Percentiles rank a stretch among this genome's conserved stretches.
Conservation (phyloP, 2,888 invertebrate species). For the Chelonus formosanus region DNA sequence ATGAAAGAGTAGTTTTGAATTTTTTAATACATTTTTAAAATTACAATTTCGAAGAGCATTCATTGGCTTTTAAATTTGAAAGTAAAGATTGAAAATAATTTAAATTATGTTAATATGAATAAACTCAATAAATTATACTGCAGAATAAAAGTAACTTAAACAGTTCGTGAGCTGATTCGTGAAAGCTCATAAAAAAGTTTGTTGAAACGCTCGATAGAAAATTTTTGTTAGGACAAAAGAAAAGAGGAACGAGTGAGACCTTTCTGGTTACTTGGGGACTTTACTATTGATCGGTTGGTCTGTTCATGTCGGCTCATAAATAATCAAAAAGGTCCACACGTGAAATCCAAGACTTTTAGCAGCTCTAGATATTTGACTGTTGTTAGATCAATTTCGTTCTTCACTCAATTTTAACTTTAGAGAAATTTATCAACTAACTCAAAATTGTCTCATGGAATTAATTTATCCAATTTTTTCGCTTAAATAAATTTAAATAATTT, state of each 20-base stretch:
- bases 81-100: no score
- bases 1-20: no score
- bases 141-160: not conserved
- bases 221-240: constrained; percentile 14
- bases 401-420: not conserved
- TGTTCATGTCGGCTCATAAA: constrained; percentile 25
- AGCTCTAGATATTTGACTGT: constrained; percentile 10
- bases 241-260: constrained; percentile 17
- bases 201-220: constrained; percentile 19
- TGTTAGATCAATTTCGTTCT: constrained; percentile 3
- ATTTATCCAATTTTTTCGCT: no score
- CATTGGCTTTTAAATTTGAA: no score
- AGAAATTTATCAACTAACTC: no score
- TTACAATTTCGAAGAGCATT: no score
- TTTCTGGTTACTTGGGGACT: constrained; percentile 17
- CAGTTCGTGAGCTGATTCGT: constrained; percentile 11
- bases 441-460: no score
- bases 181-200: constrained; percentile 11
- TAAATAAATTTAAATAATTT: no score
- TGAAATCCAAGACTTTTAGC: constrained; percentile 19
- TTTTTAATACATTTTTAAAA: no score
- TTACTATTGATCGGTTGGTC: constrained; percentile 13
- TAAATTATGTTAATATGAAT: no score
- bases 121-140: no score
- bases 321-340: constrained; percentile 29